A percentile compares a stretch with the other conserved stretches of the same genome.
These are phyloP conservation scores for Channa maculata DNA, from an alignment of 2,113 vertebrate genomes.

Conservation along the genomic window DNA sequence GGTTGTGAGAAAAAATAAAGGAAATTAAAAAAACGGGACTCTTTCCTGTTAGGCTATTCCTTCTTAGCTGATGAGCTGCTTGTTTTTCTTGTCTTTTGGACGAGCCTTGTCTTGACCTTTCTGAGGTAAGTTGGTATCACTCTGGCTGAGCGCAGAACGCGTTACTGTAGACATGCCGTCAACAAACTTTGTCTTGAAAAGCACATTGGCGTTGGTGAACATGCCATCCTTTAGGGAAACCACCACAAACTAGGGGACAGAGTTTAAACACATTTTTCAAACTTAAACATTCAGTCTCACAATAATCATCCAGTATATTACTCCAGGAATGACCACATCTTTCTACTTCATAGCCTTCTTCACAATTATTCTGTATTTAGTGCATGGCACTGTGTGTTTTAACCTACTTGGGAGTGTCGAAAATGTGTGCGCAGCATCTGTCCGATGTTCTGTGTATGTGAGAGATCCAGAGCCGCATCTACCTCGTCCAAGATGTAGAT, in stretches of 20 bases:
- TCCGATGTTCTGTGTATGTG: conserved; percentile 98
- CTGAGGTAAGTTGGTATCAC: conserved; percentile 17
- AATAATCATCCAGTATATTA: too few species aligned
- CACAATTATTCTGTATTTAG: too few species aligned
- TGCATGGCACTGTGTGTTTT: background rate
- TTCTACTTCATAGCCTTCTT: too few species aligned
- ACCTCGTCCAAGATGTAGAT: conserved; percentile 98
- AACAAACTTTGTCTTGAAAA: conserved; percentile 94
- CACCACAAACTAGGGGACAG: conserved; percentile 90
- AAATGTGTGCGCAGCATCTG: conserved; percentile 96
- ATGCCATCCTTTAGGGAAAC: conserved; percentile 99
- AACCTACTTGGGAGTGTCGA: conserved; percentile 90
- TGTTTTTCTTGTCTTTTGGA: conserved; percentile 68
- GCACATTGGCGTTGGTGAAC: conserved; percentile 97
- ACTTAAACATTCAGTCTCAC: too few species aligned
- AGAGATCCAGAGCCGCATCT: conserved; percentile 96
- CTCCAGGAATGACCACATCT: too few species aligned
- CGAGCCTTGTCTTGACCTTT: conserved; percentile 78
- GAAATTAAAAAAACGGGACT: background rate
- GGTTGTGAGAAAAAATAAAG: background rate
- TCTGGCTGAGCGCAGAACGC: conserved; percentile 83
- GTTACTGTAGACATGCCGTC: conserved; percentile 93
- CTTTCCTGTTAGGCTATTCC: background rate
- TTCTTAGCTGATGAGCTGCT: conserved; percentile 30
- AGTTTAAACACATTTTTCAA: background rate